A percentile compares a stretch with the other conserved stretches of the same genome.
phyloP scores from a whole-genome alignment of 2,797 vertebrate genomes.

The Epinephelus malabaricus region DNA sequence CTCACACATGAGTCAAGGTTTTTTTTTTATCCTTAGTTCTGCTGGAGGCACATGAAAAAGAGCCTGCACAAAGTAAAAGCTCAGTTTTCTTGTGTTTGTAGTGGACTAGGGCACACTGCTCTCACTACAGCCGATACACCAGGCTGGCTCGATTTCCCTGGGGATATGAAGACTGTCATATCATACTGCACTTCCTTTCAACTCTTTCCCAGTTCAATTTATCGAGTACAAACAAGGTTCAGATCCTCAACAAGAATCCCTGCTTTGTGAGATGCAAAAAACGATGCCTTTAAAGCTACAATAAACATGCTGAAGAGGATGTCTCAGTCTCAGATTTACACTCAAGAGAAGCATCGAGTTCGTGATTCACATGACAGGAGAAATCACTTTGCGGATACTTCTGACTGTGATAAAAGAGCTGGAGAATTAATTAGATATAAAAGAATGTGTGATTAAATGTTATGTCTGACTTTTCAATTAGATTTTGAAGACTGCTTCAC shows the following conservation, averaged over 20 bases:
- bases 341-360: conserved; percentile 20
- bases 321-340: conserved; percentile 33
- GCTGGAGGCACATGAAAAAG: conserved; percentile 64
- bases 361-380: neutral
- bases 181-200: conserved; percentile 70
- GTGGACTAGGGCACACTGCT: conserved; percentile 51
- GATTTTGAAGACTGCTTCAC: conserved; percentile 20
- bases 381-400: conserved; percentile 17
- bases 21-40: conserved; percentile 50
- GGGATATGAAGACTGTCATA: conserved; percentile 70
- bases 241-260: conserved; percentile 46
- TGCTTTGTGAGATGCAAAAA: conserved; percentile 52
- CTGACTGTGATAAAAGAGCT: conserved; percentile 1
- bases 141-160: conserved; percentile 71
- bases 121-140: conserved; percentile 57
- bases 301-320: conserved; percentile 40
- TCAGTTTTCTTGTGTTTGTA: conserved; percentile 59
- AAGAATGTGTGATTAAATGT: conserved; percentile 29
- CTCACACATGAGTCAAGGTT: conserved; percentile 53
- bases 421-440: conserved; percentile 45
- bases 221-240: conserved; percentile 63
- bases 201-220: conserved; percentile 71
- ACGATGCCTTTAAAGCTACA: conserved; percentile 30
- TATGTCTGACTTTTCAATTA: conserved; percentile 37
- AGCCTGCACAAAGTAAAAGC: conserved; percentile 59